Base-by-base conservation (phyloP, 2,888 invertebrate genomes). In the Spialia ferax region DNA sequence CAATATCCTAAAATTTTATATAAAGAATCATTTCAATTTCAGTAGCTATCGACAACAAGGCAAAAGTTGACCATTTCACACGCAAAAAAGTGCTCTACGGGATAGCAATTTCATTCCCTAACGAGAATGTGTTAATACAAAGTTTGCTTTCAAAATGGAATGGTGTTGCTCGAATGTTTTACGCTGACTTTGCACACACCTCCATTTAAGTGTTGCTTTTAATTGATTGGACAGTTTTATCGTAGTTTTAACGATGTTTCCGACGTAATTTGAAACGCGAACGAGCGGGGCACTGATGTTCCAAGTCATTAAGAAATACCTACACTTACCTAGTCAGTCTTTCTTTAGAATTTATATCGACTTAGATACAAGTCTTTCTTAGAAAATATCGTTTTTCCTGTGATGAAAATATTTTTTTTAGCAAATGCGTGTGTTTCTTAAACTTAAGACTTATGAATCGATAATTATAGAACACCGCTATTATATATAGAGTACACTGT, bases 61-160 rank as follows among this genome's bases (percentile, higher is more conserved):
- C 2, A 48, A 48, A 48, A 20, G 11, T 5, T 48, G 48, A 48
- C 20, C 20, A 48, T 11, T 11, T 48, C 20, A 20, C 11, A 20
- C 48, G 48, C 20, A 20, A n/a, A 45, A 52, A 26, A 55, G 26
- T 13, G 32, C 50, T 7, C 29, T 32, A 50, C 50, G n/a, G 22
- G 48, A 48, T 32, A 8, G 32, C 48, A 61, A 61, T 61, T 42
- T 32, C 60, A 50, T 32, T 23, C 32, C 29, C 60, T 50, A 61
- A 61, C 61, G 48, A 48, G 60, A 20, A 11, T 1, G 22, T 38
- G 71, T 65, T 70, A 69, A 73, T 70, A 72, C 64, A 67, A 67
- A 68, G 69, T 70, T 72, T 74, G 63, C 71, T 62, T 70, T 68
- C 63, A 62, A 70, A 71, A 74, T 70, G 69, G 61, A 72, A 71